These are phyloP conservation scores for Oscheius onirici DNA, from an alignment of 2,888 invertebrate species.

Conservation along the genomic window DNA sequence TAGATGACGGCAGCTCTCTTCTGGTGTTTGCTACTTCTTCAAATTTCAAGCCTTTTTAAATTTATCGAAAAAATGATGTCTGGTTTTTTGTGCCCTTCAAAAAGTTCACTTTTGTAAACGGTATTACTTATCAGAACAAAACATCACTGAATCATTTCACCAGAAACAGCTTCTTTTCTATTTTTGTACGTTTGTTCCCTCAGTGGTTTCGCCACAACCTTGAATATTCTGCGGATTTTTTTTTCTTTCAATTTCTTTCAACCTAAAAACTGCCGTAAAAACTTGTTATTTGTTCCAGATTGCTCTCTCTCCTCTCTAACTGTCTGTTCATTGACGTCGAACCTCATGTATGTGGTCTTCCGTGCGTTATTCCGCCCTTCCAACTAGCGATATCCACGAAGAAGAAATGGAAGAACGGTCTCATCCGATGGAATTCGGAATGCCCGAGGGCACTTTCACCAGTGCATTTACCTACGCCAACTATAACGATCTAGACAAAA, in stretches of 20 bases:
- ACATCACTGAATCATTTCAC: background rate
- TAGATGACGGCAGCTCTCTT: background rate
- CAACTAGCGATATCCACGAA: constrained; percentile 35
- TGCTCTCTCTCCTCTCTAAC: too few species aligned
- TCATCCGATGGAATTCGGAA: constrained; percentile 44
- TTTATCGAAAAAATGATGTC: background rate
- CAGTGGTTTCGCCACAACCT: background rate
- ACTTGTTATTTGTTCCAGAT: too few species aligned
- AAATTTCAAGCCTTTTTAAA: background rate
- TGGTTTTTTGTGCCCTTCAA: background rate
- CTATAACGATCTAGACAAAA: constrained; percentile 59
- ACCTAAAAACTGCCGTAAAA: too few species aligned
- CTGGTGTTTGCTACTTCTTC: background rate
- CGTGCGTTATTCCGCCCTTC: constrained; percentile 45
- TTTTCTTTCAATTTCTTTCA: too few species aligned
- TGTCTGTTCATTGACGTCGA: background rate
- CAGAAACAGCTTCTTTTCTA: background rate
- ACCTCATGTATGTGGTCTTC: constrained; percentile 16
- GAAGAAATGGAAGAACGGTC: constrained; percentile 29
- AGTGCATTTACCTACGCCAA: constrained; percentile 60
- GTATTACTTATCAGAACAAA: background rate
- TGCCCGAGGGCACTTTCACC: constrained; percentile 52
- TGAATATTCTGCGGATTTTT: background rate
- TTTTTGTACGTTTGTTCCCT: background rate
- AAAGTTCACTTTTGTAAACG: background rate